Evolutionary conservation across 2,113 vertebrate genomes (phyloP).

Genomic region (Anser cygnoides): DNA sequence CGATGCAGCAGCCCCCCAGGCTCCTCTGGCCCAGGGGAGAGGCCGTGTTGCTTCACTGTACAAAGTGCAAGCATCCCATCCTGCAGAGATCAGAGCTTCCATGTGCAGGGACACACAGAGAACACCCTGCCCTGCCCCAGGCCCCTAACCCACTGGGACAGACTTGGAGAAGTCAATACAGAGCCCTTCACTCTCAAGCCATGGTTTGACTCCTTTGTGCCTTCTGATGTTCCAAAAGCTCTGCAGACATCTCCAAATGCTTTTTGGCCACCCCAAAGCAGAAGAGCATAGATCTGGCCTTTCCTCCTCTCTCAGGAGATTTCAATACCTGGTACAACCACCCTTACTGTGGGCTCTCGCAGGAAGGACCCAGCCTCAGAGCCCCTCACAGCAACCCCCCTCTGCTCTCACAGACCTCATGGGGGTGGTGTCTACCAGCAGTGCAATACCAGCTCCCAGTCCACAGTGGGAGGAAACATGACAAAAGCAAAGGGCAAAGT

Average conservation of each 20-base stretch:
- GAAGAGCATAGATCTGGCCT: background rate
- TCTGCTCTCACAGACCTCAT: background rate
- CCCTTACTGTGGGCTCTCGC: background rate
- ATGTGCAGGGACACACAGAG: background rate
- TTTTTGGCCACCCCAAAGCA: background rate
- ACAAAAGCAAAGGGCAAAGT: background rate
- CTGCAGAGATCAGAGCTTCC: background rate
- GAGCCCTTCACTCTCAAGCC: background rate
- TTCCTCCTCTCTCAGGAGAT: background rate
- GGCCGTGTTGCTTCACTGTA: background rate
- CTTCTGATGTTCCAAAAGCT: background rate
- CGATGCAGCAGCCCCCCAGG: background rate
- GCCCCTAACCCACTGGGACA: background rate
- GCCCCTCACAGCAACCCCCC: fast-evolving
- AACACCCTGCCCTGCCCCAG: fast-evolving
- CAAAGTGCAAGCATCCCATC: background rate
- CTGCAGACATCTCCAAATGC: background rate
- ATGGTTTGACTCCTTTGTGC: background rate
- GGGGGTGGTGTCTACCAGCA: fast-evolving
- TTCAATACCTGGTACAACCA: background rate
- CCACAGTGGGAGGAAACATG: background rate
- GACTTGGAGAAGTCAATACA: background rate
- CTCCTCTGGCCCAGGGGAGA: background rate
- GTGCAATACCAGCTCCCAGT: background rate
- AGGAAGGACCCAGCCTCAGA: background rate